Evolutionary conservation across 2,888 invertebrate species (phyloP).

Genomic region (Eudemis profundana): DNA sequence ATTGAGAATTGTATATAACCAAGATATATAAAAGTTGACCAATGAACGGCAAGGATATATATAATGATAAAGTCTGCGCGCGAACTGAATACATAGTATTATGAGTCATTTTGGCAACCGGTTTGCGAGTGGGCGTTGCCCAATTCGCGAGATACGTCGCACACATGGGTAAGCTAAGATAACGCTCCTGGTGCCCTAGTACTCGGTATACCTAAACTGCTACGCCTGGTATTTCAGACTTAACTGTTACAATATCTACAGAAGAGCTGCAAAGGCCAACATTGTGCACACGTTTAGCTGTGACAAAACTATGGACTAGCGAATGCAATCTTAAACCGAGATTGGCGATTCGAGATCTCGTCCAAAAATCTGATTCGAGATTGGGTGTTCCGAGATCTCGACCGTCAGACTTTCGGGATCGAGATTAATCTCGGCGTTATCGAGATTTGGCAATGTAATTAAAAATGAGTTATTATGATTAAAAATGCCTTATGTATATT

Average conservation of each 20-base stretch:
- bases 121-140: constrained; percentile 74
- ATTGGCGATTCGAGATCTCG: no score
- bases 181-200: constrained; percentile 66
- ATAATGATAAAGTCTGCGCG: constrained; percentile 44
- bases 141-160: constrained; percentile 62
- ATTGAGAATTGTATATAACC: constrained; percentile 13
- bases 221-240: constrained; percentile 10
- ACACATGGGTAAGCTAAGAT: constrained; percentile 53
- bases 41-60: constrained; percentile 28
- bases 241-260: background rate
- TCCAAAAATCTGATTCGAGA: no score
- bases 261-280: background rate
- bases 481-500: no score
- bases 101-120: constrained; percentile 79
- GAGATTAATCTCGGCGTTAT: no score
- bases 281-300: background rate
- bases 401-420: no score
- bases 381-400: no score
- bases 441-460: no score
- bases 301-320: background rate
- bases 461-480: no score
- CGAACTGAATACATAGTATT: constrained; percentile 44
- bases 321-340: no score
- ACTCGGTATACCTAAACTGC: constrained; percentile 56
- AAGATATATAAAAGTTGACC: constrained; percentile 19